Percentiles rank a stretch among this genome's conserved stretches.
phyloP scores from a whole-genome alignment of 2,797 vertebrate species.

The Vireo griseus region DNA sequence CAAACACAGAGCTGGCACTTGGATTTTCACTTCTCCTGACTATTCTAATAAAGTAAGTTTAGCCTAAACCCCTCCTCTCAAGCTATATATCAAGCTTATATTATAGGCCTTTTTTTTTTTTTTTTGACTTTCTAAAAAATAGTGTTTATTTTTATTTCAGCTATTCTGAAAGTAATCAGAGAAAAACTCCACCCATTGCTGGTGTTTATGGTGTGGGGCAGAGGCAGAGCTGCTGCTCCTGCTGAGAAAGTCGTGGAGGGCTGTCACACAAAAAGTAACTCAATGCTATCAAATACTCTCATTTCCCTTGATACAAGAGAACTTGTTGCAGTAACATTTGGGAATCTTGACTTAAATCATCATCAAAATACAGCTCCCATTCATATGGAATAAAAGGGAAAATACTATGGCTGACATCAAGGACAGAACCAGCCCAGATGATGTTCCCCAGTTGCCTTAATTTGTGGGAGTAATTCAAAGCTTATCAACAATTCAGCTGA shows the following conservation, averaged over 20 bases:
- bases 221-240: background rate
- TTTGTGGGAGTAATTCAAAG: slow-evolving; percentile 16
- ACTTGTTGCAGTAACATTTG: background rate
- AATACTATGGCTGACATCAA: background rate
- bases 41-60: background rate
- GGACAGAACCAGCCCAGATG: background rate
- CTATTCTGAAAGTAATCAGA: background rate
- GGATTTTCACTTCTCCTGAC: background rate
- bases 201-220: background rate
- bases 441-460: background rate
- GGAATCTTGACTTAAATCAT: background rate
- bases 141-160: background rate
- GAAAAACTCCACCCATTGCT: background rate
- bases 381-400: background rate
- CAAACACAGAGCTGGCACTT: background rate
- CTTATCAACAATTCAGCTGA: slow-evolving; percentile 1
- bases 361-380: background rate
- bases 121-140: background rate
- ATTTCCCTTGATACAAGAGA: background rate
- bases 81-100: background rate
- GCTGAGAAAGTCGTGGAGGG: background rate
- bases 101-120: background rate
- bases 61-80: background rate
- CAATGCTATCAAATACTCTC: background rate
- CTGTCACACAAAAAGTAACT: background rate